These are phyloP conservation scores for Cephalophus harveyi DNA, from an alignment of 2,113 vertebrate genomes.

Conservation along the genomic window DNA sequence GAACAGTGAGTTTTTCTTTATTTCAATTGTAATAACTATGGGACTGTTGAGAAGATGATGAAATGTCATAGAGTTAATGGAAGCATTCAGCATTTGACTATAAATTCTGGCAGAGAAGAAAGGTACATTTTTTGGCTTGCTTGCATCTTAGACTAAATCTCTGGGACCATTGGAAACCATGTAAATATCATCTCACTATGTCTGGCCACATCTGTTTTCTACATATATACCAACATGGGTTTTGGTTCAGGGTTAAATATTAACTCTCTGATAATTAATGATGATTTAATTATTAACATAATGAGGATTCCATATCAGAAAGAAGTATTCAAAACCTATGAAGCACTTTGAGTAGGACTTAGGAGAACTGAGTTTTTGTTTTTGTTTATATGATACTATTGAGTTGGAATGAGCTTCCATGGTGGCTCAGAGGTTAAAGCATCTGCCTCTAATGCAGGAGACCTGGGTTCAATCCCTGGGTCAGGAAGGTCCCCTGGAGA, in stretches of 20 bases:
- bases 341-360: neutral
- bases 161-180: slow-evolving; percentile 50
- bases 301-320: neutral
- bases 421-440: too few species aligned
- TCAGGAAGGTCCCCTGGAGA: too few species aligned
- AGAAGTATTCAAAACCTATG: neutral
- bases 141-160: slow-evolving; percentile 54
- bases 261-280: slow-evolving; percentile 24
- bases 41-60: slow-evolving; percentile 63
- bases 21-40: slow-evolving; percentile 56
- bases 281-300: neutral
- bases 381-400: neutral
- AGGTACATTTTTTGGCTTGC: slow-evolving; percentile 37
- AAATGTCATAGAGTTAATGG: slow-evolving; percentile 53
- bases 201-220: slow-evolving; percentile 35
- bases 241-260: slow-evolving; percentile 33
- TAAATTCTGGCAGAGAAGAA: slow-evolving; percentile 46
- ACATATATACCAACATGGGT: neutral
- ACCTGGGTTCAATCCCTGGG: too few species aligned
- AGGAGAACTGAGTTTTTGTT: neutral
- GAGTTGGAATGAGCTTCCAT: too few species aligned
- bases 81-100: slow-evolving; percentile 54
- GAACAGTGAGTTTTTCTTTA: slow-evolving; percentile 51
- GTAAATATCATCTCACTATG: slow-evolving; percentile 41
- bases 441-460: too few species aligned